phyloP scores from a whole-genome alignment of 2,797 vertebrate species.

The Cirrhinus mrigala region DNA sequence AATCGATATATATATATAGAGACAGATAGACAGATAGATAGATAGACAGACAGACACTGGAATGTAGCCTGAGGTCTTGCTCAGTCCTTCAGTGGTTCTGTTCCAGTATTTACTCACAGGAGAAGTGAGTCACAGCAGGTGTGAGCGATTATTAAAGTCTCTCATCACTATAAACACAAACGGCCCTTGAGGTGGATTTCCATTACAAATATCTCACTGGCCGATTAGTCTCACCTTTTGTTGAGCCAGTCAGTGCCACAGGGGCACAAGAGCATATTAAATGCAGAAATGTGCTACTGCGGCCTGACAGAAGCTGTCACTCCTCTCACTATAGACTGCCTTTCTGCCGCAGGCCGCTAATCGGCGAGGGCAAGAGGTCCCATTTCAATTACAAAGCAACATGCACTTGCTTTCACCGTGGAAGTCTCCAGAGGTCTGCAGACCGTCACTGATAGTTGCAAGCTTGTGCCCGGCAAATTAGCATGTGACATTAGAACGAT shows the following conservation, averaged over 20 bases:
- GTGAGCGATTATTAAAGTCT: constrained; percentile 28
- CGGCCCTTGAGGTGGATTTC: background rate
- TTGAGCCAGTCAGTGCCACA: constrained; percentile 4
- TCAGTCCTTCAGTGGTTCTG: background rate
- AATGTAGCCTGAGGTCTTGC: background rate
- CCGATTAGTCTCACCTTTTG: constrained; percentile 1
- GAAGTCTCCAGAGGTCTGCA: constrained; percentile 21
- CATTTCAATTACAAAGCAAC: constrained; percentile 45
- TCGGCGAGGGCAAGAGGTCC: constrained; percentile 34
- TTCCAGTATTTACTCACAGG: background rate
- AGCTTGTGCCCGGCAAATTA: constrained; percentile 8
- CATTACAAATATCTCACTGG: constrained; percentile 20
- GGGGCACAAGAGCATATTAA: constrained; percentile 24
- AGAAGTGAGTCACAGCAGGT: constrained; percentile 1
- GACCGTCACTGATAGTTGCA: background rate
- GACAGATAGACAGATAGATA: background rate
- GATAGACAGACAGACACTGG: background rate
- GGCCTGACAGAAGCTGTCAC: constrained; percentile 35
- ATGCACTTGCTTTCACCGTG: background rate
- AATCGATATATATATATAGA: too few species aligned
- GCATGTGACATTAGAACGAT: constrained; percentile 21
- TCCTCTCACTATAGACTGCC: background rate
- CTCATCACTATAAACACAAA: constrained; percentile 24
- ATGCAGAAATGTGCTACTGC: constrained; percentile 22
- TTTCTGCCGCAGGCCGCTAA: constrained; percentile 14